Evolutionary conservation across 2,797 vertebrate species (phyloP).

Genomic region (Crocidura indochinensis): DNA sequence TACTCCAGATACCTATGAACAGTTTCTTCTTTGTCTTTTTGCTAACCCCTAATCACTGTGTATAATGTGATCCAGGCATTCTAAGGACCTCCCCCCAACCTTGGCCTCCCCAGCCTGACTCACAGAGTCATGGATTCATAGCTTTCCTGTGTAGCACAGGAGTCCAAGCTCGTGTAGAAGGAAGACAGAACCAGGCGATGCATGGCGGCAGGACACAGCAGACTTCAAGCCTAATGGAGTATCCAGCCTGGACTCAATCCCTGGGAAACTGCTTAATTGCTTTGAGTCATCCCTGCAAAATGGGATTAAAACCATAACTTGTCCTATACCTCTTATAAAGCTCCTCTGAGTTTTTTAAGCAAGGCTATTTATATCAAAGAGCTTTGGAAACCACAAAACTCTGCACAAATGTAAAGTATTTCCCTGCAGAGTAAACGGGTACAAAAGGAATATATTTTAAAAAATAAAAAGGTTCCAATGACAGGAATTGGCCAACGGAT

Average conservation of each 20-base stretch:
- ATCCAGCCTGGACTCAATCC: constrained; percentile 16
- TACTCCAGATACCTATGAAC: too few species aligned
- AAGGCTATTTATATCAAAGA: constrained; percentile 38
- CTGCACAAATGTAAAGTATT: constrained; percentile 11
- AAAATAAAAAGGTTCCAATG: constrained; percentile 29
- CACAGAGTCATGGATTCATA: neutral
- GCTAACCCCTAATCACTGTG: too few species aligned
- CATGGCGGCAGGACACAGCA: too few species aligned
- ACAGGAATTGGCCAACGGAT: constrained; percentile 25
- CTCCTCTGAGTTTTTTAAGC: constrained; percentile 61
- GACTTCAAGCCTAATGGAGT: neutral
- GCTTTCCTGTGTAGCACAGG: neutral
- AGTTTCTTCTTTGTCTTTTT: too few species aligned
- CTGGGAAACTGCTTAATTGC: constrained; percentile 37
- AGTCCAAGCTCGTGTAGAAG: neutral
- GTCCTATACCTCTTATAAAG: neutral
- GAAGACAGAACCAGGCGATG: too few species aligned
- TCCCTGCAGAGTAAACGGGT: constrained; percentile 24
- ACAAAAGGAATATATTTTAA: constrained; percentile 14
- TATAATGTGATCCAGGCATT: too few species aligned
- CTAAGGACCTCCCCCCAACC: too few species aligned
- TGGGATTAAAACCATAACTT: constrained; percentile 50
- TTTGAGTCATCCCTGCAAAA: constrained; percentile 53
- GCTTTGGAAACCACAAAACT: constrained; percentile 52
- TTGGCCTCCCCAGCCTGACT: too few species aligned